phyloP scores from a whole-genome alignment of 2,113 vertebrate species.

The Marcusenius ussheri region DNA sequence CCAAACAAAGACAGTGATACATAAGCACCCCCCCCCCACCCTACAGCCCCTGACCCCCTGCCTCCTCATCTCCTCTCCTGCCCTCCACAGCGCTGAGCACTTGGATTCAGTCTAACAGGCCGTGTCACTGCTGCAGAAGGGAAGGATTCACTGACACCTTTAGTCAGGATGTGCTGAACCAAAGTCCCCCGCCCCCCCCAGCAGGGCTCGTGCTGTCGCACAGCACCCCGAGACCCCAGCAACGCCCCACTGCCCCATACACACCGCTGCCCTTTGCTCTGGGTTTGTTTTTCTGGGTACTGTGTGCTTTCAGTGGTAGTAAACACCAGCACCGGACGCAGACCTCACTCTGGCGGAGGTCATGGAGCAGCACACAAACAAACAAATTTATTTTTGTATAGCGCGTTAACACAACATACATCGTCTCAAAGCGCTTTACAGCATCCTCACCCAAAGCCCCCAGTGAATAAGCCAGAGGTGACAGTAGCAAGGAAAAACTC shows the following conservation, averaged over 20 bases:
- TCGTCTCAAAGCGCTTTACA: too few relatives aligned
- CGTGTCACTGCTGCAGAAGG: too few relatives aligned
- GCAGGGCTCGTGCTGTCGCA: not conserved
- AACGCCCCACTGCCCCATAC: not conserved
- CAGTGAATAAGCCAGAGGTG: too few relatives aligned
- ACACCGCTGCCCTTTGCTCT: not conserved
- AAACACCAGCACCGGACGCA: not conserved
- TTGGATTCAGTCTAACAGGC: too few relatives aligned
- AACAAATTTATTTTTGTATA: too few relatives aligned
- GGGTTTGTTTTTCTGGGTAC: not conserved
- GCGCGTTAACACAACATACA: too few relatives aligned
- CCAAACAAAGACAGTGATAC: not conserved
- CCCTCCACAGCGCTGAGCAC: too few relatives aligned
- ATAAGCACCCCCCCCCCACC: not conserved
- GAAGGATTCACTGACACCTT: too few relatives aligned
- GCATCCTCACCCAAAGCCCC: too few relatives aligned
- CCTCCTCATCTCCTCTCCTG: not conserved
- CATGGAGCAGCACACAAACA: not conserved
- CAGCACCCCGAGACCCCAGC: not conserved
- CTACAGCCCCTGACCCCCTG: too few relatives aligned
- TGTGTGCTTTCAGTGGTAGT: not conserved
- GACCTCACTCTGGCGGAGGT: not conserved
- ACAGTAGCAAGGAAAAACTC: too few relatives aligned
- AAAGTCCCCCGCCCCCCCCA: not conserved
- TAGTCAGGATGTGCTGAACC: not conserved